Conservation (phyloP, 2,113 vertebrate species). For the Scatophagus argus region DNA sequence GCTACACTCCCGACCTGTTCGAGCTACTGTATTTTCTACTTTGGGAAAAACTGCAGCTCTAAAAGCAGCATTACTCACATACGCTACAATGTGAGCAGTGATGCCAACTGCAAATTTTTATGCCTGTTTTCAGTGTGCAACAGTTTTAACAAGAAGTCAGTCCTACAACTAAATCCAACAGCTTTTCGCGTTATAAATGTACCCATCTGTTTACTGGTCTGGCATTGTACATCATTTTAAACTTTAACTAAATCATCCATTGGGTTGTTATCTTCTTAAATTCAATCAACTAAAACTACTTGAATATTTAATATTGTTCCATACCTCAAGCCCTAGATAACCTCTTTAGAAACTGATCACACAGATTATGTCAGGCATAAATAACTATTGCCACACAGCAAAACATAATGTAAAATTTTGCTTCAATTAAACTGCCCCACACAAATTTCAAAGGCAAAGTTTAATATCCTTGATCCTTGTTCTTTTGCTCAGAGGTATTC, state of each 20-base stretch:
- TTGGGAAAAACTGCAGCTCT: neutral
- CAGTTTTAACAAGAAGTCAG: neutral
- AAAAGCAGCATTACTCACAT: neutral
- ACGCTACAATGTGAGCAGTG: neutral
- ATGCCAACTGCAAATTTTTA: no score
- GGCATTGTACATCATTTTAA: neutral
- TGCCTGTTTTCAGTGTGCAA: neutral
- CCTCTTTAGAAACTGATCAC: slow-evolving; percentile 8
- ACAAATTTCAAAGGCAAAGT: slow-evolving; percentile 44
- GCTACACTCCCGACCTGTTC: slow-evolving; percentile 1
- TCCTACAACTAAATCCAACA: neutral
- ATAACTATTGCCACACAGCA: slow-evolving; percentile 3
- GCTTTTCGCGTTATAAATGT: neutral
- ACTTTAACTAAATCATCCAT: neutral
- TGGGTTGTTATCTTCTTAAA: neutral
- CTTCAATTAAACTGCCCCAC: slow-evolving; percentile 43
- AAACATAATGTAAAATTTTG: slow-evolving; percentile 20
- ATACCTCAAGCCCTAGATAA: neutral
- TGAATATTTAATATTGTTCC: slow-evolving; percentile 2
- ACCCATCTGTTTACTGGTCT: neutral
- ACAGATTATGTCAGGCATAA: slow-evolving; percentile 28
- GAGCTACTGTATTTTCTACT: neutral
- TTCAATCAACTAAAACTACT: neutral
- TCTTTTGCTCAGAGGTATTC: slow-evolving; percentile 58
- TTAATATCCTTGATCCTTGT: slow-evolving; percentile 56